Base-by-base conservation (phyloP, 2,888 invertebrate genomes). In the Campopleginae sp. region DNA sequence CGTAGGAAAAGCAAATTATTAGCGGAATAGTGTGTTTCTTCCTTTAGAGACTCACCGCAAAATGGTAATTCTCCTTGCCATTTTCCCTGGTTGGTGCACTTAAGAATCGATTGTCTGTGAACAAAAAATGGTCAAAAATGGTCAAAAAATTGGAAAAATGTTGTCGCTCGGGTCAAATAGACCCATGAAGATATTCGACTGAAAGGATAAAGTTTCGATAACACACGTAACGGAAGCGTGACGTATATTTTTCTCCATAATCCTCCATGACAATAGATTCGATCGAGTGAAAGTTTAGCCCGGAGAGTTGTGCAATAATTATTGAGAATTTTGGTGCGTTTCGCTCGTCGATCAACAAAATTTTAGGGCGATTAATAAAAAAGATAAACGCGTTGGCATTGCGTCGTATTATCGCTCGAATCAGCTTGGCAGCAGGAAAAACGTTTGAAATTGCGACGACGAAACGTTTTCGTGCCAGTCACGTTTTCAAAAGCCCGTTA, bases 61-160 rank as follows among this genome's bases (percentile, higher is more conserved):
- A 98, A 97, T 42, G 98, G 97, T 72, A 97, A 94, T 66, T 98
- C 97, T 8, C 96, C 96, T 44, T 96, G 96, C 98, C 98, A 98
- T 91, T 96, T 96, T 58, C 96, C 97, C 78, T 95, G 94, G 65
- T 96, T 93, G 76, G 96, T 96, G 94, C 98, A 98, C 84, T 96
- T 96, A 84, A 96, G 94, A 87, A 95, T 95, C 42, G 86, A 95
- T 95, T 17, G 96, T 95, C 94, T 94, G 91, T 74, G 44, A 68
- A 14, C n/a, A 54, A 2, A 63, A 54, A 27, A 58, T 63, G 19
- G 33, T 7, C 12, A n/a, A 77, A 66, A 19, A 23, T n/a, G 1
- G 1, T 0, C 12, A 19, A 66, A 17, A 17, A 66, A 0, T 38
- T 0, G 8, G 10, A 8, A 10, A 38, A 38, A 38, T 8, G 1